These are phyloP conservation scores for Megaptera novaeangliae DNA, from an alignment of 2,113 vertebrate species.

Conservation along the genomic window DNA sequence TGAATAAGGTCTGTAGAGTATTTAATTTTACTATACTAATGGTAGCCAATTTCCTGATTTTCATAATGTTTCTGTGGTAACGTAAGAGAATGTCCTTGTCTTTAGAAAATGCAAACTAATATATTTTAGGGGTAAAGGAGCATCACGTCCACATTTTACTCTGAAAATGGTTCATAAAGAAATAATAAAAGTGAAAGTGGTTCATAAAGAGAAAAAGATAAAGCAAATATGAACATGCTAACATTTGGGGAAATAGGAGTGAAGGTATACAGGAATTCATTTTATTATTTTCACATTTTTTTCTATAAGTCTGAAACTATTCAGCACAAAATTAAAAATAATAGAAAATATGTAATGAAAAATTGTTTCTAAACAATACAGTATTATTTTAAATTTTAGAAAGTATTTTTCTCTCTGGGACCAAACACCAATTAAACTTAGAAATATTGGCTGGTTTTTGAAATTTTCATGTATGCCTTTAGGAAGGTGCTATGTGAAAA, in stretches of 20 bases:
- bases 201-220: not conserved
- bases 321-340: not conserved
- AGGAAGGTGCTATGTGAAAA: not conserved
- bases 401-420: not conserved
- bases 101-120: not conserved
- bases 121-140: not conserved
- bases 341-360: not conserved
- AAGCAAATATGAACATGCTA: not conserved
- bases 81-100: not conserved
- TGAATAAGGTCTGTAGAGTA: not conserved
- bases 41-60: not conserved
- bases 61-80: not conserved
- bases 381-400: not conserved
- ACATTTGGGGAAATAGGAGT: not conserved
- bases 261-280: not conserved
- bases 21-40: not conserved
- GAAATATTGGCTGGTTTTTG: not conserved
- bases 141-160: not conserved
- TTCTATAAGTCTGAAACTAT: not conserved
- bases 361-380: not conserved
- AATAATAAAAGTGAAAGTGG: not conserved
- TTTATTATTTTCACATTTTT: not conserved
- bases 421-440: not conserved
- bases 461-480: not conserved
- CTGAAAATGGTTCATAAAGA: conserved; percentile 4